phyloP scores from a whole-genome alignment of 1,140 invertebrate species.

The Drosophila dunni region DNA sequence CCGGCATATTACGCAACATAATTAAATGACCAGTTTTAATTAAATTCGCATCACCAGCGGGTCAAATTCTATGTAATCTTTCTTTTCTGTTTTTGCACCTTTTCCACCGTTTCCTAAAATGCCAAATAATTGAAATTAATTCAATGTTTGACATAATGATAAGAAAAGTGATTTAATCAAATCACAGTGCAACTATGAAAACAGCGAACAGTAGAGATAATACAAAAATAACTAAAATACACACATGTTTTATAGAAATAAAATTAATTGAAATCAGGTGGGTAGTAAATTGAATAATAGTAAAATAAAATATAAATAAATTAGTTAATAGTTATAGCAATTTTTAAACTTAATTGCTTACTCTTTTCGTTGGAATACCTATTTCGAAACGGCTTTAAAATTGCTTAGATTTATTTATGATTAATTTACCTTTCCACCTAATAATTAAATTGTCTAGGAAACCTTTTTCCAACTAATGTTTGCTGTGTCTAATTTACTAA shows the following conservation, averaged over 20 bases:
- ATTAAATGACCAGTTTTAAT: slow-evolving; percentile 77
- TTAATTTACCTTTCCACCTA: not conserved
- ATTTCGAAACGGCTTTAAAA: too few species aligned
- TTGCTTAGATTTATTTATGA: too few species aligned
- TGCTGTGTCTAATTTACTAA: too few species aligned
- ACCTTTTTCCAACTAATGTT: too few species aligned
- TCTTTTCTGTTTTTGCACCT: not conserved
- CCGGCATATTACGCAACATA: slow-evolving; percentile 48
- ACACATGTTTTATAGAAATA: not conserved
- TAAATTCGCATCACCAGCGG: slow-evolving; percentile 67
- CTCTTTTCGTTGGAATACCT: too few species aligned
- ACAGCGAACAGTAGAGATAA: slow-evolving; percentile 29
- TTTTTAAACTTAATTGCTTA: too few species aligned
- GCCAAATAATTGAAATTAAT: slow-evolving; percentile 76
- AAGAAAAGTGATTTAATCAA: slow-evolving; percentile 65
- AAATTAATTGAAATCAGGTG: not conserved
- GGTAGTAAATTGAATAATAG: too few species aligned
- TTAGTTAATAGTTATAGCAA: too few species aligned
- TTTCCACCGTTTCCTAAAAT: slow-evolving; percentile 16
- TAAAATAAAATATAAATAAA: too few species aligned
- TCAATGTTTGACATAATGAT: slow-evolving; percentile 52
- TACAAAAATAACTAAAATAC: slow-evolving; percentile 23
- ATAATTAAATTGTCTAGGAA: slow-evolving; percentile 1
- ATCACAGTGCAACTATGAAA: slow-evolving; percentile 61
- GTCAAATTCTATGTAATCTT: not conserved